These are phyloP conservation scores for Synanthedon andrenaeformis DNA, from an alignment of 2,888 invertebrate species.

Conservation along the genomic window DNA sequence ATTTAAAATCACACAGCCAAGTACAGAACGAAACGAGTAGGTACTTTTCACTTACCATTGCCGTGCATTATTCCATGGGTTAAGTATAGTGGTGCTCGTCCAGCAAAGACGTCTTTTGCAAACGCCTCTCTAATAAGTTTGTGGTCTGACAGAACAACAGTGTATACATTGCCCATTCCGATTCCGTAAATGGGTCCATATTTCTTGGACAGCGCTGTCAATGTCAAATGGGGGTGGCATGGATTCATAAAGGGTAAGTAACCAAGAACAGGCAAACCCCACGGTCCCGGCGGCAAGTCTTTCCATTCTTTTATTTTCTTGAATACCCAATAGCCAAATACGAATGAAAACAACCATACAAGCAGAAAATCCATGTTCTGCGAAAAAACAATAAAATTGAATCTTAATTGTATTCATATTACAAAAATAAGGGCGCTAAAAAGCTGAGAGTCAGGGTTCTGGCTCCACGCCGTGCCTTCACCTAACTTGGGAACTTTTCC, in stretches of 20 bases:
- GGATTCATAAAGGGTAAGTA: constrained; percentile 81
- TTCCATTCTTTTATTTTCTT: constrained; percentile 50
- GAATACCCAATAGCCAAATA: constrained; percentile 39
- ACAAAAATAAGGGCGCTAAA: too few species aligned
- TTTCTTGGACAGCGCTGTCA: constrained; percentile 74
- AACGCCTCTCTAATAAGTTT: constrained; percentile 79
- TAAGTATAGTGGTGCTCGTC: constrained; percentile 83
- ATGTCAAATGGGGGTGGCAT: constrained; percentile 76
- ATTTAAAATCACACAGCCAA: too few species aligned
- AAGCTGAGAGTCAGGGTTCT: too few species aligned
- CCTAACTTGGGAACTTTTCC: too few species aligned
- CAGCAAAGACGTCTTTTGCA: constrained; percentile 77
- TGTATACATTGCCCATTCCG: constrained; percentile 78
- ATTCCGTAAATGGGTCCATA: constrained; percentile 83
- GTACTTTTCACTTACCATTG: constrained; percentile 73
- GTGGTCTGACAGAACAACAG: constrained; percentile 83
- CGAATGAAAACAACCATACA: constrained; percentile 31
- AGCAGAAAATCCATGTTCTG: constrained; percentile 37
- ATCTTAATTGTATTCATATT: background rate
- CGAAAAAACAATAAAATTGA: constrained; percentile 11
- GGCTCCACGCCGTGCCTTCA: too few species aligned
- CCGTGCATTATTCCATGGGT: constrained; percentile 91
- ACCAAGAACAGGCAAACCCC: constrained; percentile 82
- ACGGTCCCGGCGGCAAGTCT: constrained; percentile 81
- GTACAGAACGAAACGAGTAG: background rate